Evolutionary conservation across 64 coral and sea anemone species (phyloP), one percentile per base, ranked within the genome.

Genomic region (Platygyra sinensis): DNA sequence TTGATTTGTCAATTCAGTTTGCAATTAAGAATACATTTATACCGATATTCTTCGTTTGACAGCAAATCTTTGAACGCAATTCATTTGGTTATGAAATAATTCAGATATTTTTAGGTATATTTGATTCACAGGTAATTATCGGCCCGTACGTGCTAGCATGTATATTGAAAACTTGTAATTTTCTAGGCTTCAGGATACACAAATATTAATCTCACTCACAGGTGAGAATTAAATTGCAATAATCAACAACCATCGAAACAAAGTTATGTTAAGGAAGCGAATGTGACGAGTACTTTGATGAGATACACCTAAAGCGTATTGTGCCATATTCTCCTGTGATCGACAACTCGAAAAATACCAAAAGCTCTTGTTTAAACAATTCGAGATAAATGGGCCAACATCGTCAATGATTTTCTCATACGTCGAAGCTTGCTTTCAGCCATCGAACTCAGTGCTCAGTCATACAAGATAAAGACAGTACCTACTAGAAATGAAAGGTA

Each of bases 11-110:
- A 0, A n/a, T 8, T 11, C 22, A 69, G 22, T 22, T n/a, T 10
- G 65, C 25, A 69, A 69, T 69, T 69, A 69, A 69, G n/a, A 69
- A 24, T 69, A 69, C n/a, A 69, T 69, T 69, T 69, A 69, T 69
- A 69, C 65, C 18, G 24, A 69, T 69, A 25, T 69, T 69, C n/a
- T 69, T 69, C 65, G n/a, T 69, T 28, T 29, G 10, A 24, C 65
- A 11, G 8, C 22, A 27, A n/a, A 69, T 46, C 42, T 46, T 10
- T 28, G 22, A 28, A 24, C 4, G 11, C 54, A 57, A 15, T 69
- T 69, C 22, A 69, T 11, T 69, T 69, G 65, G 22, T 25, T 69
- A 22, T 69, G 29, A 69, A 69, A 69, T 69, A 29, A 69, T 28
- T 69, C 20, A n/a, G 65, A 69, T 69, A 69, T 69, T 69, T 7